phyloP scores from a whole-genome alignment of 2,888 invertebrate genomes.

The Ennomos fuscantarius region DNA sequence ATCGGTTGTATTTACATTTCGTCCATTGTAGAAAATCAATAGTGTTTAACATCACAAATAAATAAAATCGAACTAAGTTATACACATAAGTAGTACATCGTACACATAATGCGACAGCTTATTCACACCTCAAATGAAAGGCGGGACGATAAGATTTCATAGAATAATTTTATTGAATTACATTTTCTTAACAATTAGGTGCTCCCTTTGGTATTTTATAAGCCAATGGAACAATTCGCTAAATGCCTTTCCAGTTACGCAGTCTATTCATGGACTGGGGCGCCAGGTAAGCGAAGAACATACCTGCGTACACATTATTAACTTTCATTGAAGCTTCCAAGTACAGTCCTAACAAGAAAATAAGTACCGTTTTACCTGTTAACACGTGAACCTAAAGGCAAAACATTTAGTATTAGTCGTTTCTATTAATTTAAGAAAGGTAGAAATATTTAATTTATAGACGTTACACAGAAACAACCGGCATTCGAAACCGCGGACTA shows the following conservation, averaged over 20 bases:
- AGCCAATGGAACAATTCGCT: conserved; percentile 66
- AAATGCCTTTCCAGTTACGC: conserved; percentile 64
- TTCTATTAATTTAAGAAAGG: conserved; percentile 2
- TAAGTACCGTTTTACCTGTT: not conserved
- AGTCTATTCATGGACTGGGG: conserved; percentile 37
- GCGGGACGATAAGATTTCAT: conserved; percentile 75
- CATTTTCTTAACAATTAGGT: conserved; percentile 56
- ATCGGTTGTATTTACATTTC: conserved; percentile 86
- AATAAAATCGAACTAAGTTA: conserved; percentile 84
- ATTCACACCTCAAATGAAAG: conserved; percentile 78
- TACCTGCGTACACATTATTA: conserved; percentile 45
- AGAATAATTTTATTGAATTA: conserved; percentile 71
- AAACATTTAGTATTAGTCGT: not conserved
- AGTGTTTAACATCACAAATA: conserved; percentile 85
- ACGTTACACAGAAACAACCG: conserved; percentile 22
- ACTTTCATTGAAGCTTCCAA: conserved; percentile 35
- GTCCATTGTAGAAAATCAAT: conserved; percentile 84
- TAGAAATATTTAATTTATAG: conserved; percentile 3
- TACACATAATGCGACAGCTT: conserved; percentile 78
- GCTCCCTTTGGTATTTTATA: conserved; percentile 71
- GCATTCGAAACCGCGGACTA: conserved; percentile 17
- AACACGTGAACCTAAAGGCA: not conserved
- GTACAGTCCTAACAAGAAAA: not conserved
- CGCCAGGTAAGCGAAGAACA: conserved; percentile 33
- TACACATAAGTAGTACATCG: conserved; percentile 79